Evolutionary conservation across 2,888 invertebrate species (phyloP), one percentile per base, ranked within the genome.

Genomic region (Carpatolechia fugitivella): DNA sequence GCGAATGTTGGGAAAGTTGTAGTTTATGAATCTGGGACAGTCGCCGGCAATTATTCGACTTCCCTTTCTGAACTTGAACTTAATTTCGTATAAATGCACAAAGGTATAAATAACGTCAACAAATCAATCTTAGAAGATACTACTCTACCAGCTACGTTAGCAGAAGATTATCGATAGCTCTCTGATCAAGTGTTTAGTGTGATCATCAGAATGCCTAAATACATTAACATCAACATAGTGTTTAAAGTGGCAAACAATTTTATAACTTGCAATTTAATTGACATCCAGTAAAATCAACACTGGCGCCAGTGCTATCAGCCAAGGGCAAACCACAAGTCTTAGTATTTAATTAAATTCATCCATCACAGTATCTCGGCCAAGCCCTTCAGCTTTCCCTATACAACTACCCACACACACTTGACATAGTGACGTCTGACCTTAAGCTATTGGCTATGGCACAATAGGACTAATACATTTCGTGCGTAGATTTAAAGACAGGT

Each of bases 1-100:
- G 66, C 63, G 65, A 65, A 66, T 56, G 54, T 57, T 57, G 74
- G 68, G 79, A 80, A 80, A 80, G 80, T 77, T 68, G 61, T 61
- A 62, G 36, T 24, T 52, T 52, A 14, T n/a, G 29, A 57, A 71
- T 65, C 61, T 61, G 54, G 69, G 70, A 61, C 74, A 70, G 63
- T 38, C 31, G 14, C 40, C 46, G 14, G 18, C 41, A 20, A 24
- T 35, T 35, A 35, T 36, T 11, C 24, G 13, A 16, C 31, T 47
- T 47, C 47, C 47, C 47, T 47, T 47, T 47, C 29, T 47, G 24
- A 36, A 50, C 36, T 50, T 50, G 38, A 36, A 38, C 38, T 36
- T 24, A 6, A 36, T 50, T 16, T 44, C n/a, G 13, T 44, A 13
- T 6, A n/a, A 20, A 18, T 24, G 5, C 3, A 16, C n/a, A n/a